Percentiles rank a stretch among this genome's conserved stretches.
These are phyloP conservation scores for Catagonus wagneri DNA, from an alignment of 2,113 vertebrate genomes.

Conservation along the genomic window DNA sequence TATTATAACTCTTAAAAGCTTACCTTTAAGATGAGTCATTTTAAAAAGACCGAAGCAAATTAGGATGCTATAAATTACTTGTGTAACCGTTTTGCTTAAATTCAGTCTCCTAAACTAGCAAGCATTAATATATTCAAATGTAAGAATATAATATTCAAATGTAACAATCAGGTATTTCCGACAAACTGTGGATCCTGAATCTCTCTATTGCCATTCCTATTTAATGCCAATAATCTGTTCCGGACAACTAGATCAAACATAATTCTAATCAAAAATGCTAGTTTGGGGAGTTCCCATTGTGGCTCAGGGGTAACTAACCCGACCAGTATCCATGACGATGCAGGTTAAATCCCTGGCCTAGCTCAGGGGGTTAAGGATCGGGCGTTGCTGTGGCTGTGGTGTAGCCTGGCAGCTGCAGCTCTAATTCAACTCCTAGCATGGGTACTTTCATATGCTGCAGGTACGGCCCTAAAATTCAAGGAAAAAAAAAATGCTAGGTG, in stretches of 20 bases:
- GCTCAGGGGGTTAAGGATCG: no score
- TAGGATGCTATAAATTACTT: not conserved
- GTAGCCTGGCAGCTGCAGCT: no score
- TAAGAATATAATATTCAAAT: not conserved
- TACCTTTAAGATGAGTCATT: not conserved
- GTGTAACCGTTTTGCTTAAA: not conserved
- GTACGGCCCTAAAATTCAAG: no score
- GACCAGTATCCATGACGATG: no score
- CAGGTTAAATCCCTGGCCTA: no score
- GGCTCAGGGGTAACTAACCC: no score
- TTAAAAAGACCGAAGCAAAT: conserved; percentile 29
- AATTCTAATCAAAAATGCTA: not conserved
- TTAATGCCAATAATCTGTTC: not conserved
- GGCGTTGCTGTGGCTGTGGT: no score
- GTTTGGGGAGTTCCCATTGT: no score
- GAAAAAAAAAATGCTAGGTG: not conserved
- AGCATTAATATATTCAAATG: not conserved
- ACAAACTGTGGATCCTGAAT: not conserved
- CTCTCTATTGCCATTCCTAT: not conserved
- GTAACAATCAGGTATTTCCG: not conserved
- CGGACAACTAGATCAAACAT: not conserved
- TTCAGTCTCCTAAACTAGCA: not conserved
- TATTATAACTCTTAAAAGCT: not conserved
- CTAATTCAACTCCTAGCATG: no score
- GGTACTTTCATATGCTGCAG: no score